Percentiles rank a stretch among this genome's conserved stretches.
These are phyloP conservation scores for Drosophila tropicalis DNA, from an alignment of 1,140 invertebrate genomes.

Conservation along the genomic window DNA sequence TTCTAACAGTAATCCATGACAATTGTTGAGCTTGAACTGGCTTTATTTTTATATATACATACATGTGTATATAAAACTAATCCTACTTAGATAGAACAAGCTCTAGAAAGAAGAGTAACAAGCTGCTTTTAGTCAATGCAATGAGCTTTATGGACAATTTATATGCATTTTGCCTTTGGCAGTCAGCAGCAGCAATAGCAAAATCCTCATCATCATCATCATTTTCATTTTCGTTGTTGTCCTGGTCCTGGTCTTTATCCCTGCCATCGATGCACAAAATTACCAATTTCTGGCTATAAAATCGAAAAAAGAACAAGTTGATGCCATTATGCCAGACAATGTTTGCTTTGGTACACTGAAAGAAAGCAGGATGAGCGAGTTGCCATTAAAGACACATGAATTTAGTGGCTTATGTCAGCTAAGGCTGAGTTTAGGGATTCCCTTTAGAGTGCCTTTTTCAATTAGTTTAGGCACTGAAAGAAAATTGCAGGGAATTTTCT, in stretches of 20 bases:
- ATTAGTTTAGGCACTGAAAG: background rate
- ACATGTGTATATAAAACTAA: conserved; percentile 63
- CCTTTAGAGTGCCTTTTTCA: background rate
- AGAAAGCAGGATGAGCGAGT: background rate
- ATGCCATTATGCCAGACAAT: conserved; percentile 44
- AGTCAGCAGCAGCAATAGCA: conserved; percentile 11
- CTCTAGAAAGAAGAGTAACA: conserved; percentile 8
- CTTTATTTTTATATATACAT: conserved; percentile 59
- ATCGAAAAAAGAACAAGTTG: conserved; percentile 75
- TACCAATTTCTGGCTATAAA: conserved; percentile 79
- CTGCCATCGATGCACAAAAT: conserved; percentile 70
- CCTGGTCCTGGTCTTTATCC: conserved; percentile 22
- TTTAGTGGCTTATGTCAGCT: no score
- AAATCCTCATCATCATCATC: conserved; percentile 35
- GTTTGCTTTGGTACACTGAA: background rate
- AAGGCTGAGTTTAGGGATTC: no score
- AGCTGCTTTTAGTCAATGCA: conserved; percentile 70
- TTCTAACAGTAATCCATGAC: conserved; percentile 1
- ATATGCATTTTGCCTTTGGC: conserved; percentile 62
- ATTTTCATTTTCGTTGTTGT: conserved; percentile 22
- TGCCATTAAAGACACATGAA: no score
- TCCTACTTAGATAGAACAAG: conserved; percentile 48
- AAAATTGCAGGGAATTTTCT: background rate
- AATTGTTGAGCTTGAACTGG: conserved; percentile 48
- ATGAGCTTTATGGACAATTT: conserved; percentile 77